Evolutionary conservation across 2,113 vertebrate genomes (phyloP), one percentile per base, ranked within the genome.

Genomic region (Odobenus rosmarus): DNA sequence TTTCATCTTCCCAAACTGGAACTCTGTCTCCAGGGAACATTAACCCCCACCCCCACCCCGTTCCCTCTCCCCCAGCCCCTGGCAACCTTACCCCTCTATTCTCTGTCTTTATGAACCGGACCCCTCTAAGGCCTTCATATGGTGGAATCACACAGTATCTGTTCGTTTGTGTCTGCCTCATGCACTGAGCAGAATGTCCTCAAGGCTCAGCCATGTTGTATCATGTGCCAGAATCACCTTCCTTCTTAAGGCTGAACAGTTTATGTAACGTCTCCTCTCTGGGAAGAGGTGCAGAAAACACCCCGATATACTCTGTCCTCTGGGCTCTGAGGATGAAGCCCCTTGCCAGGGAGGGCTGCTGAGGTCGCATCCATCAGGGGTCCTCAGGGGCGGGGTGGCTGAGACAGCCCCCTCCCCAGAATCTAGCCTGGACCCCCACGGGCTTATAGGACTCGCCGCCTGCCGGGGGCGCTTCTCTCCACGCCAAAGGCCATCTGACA

Each of bases 361-460:
- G 21, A 31, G 28, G 24, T 49, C 74, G 5, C 39, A 46, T 31
- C 3, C 46, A 61, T 11, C 46, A 24, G 5, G 36, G 49, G n/a
- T 28, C 3, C 67, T 3, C 5, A 1, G 28, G 19, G 21, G 7
- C 5, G 7, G 28, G 67, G 18, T 0, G 31, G 33, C 21, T 0
- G 5, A 24, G 55, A 33, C 39, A 46, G 69, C 69, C 69, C 87
- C 24, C n/a, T 69, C 31, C 55, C 55, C 4, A 36, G 51, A 77
- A 46, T 62, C 89, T 64, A 62, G 15, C 57, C 28, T 16, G 76
- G 76, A 88, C 5, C 51, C 31, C 21, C 1, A 1, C 0, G 1
- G 33, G 33, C 55, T 67, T n/a, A 26, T 5, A 53, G 42, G 21
- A n/a, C 28, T 77, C 14, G n/a, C 55, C 9, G 3, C 59, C 31